Percentiles rank a stretch among this genome's conserved stretches.
Conservation (phyloP, 2,888 invertebrate species). For the Drosophila diplacantha region DNA sequence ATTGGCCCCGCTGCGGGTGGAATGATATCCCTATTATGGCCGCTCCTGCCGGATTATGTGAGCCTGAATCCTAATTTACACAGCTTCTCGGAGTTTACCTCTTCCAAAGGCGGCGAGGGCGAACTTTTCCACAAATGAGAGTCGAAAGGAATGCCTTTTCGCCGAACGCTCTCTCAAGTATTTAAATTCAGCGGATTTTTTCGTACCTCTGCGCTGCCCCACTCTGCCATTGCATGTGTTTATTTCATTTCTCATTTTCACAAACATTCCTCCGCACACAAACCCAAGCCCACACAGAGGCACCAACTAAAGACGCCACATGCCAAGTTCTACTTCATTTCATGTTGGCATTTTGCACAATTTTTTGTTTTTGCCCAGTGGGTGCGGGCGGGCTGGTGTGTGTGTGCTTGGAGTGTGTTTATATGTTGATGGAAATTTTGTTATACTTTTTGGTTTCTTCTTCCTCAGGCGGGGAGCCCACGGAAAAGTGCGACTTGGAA, state of each 20-base stretch:
- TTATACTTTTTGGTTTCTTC: conserved; percentile 59
- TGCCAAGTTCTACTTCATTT: conserved; percentile 54
- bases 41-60: conserved; percentile 20
- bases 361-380: conserved; percentile 24
- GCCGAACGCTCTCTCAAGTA: conserved; percentile 19
- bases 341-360: conserved; percentile 57
- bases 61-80: conserved; percentile 33
- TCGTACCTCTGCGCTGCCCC: conserved; percentile 26
- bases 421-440: conserved; percentile 55
- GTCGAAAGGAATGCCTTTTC: conserved; percentile 18
- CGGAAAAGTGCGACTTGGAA: conserved; percentile 38
- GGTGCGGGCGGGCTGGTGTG: not conserved
- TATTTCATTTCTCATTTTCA: conserved; percentile 57
- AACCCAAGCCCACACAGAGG: conserved; percentile 8
- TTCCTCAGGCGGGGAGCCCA: conserved; percentile 38
- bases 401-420: conserved; percentile 15
- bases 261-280: conserved; percentile 20
- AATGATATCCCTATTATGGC: conserved; percentile 35
- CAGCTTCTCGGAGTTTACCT: conserved; percentile 28
- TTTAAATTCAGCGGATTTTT: conserved; percentile 34
- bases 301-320: conserved; percentile 30
- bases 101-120: conserved; percentile 1
- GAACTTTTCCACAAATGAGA: conserved; percentile 26
- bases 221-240: conserved; percentile 55
- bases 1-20: conserved; percentile 14